Evolutionary conservation across 2,888 invertebrate genomes (phyloP).

Genomic region (Leucophenga maculata): DNA sequence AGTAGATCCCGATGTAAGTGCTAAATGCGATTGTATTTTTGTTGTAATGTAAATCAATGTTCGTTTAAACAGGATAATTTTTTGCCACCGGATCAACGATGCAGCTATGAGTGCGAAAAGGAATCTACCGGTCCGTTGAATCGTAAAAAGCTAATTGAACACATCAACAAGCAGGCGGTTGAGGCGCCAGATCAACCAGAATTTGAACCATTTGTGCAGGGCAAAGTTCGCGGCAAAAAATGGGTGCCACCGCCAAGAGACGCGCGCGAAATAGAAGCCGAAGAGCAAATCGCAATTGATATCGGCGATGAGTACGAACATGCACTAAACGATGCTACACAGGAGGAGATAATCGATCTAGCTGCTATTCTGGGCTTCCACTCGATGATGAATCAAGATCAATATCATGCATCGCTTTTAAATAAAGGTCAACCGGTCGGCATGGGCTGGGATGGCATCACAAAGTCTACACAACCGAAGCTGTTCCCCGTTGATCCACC

Average conservation of each 20-base stretch:
- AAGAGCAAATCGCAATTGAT: conserved; percentile 94
- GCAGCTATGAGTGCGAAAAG: conserved; percentile 96
- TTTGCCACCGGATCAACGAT: conserved; percentile 95
- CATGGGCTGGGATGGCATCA: conserved; percentile 94
- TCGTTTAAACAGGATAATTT: conserved; percentile 85
- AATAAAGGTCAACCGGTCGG: conserved; percentile 94
- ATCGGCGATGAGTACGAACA: conserved; percentile 94
- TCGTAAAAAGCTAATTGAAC: conserved; percentile 94
- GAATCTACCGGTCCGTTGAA: conserved; percentile 95
- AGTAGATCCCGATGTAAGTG: conserved; percentile 98
- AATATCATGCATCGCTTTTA: conserved; percentile 95
- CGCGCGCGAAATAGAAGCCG: conserved; percentile 83
- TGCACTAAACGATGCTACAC: conserved; percentile 89
- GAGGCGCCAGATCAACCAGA: conserved; percentile 98
- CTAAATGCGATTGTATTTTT: not conserved
- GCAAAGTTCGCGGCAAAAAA: conserved; percentile 92
- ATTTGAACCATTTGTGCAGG: conserved; percentile 92
- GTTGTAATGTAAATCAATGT: not conserved
- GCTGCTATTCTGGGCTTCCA: conserved; percentile 99
- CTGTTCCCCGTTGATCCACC: conserved; percentile 95
- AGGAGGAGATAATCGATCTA: conserved; percentile 98
- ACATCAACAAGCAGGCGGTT: conserved; percentile 97
- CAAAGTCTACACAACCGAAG: conserved; percentile 94
- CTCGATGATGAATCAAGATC: conserved; percentile 99
- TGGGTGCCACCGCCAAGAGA: conserved; percentile 87